Base-by-base conservation (phyloP, 2,113 vertebrate genomes). In the Okapia johnstoni region DNA sequence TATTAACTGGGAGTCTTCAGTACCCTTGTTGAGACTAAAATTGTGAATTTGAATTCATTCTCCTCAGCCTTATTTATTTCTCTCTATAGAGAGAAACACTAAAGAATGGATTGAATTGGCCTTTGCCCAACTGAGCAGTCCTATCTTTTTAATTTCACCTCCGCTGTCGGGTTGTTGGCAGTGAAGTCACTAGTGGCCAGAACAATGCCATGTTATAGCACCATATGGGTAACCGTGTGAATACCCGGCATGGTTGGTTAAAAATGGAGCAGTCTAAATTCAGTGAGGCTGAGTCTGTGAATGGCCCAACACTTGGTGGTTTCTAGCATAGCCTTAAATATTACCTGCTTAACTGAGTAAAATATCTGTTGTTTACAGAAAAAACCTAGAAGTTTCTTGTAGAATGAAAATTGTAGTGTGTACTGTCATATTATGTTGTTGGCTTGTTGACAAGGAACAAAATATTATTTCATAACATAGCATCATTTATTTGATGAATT, bases 211-310 rank as follows among this genome's bases (percentile, higher is more conserved):
- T 86, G 91, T 73, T 86, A 54, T 97, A 81, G 77, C 84, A 96
- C 86, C 96, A 80, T 98, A 96, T 96, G 98, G 98, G 25, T 55
- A 94, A 91, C 95, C 96, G 0, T 96, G 88, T 85, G 93, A 97
- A 70, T 26, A 93, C 90, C 15, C 90, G 96, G 92, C 58, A 89
- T 97, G 97, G 40, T 55, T 94, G 52, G 66, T 76, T 93, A 97
- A 95, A 96, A 93, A 85, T 52, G 66, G 77, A 98, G 50, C 84
- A 98, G 43, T 33, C 76, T 79, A 80, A 86, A 96, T 81, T 85
- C 93, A 96, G 21, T 87, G 58, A 92, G 96, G 23, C 63, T 60
- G 93, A 83, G 93, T 93, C 66, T 96, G 86, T 96, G 57, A 89
- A 88, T 85, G 73, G 3, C 1, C 0, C 96, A 94, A 55, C 81